phyloP scores from a whole-genome alignment of 2,113 vertebrate genomes.

The Callipepla californica region DNA sequence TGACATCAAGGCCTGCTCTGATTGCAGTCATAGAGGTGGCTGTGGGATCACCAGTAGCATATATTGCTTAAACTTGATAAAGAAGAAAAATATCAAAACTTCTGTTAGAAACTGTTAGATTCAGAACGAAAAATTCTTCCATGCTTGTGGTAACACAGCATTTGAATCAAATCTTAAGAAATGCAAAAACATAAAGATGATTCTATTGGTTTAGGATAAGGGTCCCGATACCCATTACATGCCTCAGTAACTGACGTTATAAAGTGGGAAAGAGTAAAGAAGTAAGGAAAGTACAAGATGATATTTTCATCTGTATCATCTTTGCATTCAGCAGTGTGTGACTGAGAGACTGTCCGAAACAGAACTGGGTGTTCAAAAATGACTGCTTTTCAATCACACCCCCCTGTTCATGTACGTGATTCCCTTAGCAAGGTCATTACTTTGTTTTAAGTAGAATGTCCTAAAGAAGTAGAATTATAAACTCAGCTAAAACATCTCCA shows the following conservation, averaged over 20 bases:
- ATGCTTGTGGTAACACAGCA: fast-evolving
- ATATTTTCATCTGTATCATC: not conserved
- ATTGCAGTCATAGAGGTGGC: not conserved
- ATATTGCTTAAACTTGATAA: not conserved
- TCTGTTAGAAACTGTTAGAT: not conserved
- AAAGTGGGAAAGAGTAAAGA: not conserved
- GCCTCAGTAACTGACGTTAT: not conserved
- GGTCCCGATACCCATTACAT: fast-evolving
- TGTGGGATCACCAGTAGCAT: not conserved
- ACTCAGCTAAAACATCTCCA: not conserved
- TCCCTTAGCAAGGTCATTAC: not conserved
- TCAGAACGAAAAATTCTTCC: not conserved
- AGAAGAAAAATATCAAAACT: not conserved
- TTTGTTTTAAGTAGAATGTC: not conserved
- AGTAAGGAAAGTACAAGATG: not conserved
- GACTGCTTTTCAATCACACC: not conserved
- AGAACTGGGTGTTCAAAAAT: not conserved
- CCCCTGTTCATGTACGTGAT: not conserved
- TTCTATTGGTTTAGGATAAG: not conserved
- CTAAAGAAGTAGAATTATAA: not conserved
- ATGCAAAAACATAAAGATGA: not conserved
- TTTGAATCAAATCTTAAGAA: not conserved
- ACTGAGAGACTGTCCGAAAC: not conserved
- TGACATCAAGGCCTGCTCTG: fast-evolving
- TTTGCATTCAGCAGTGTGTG: not conserved